Percentiles rank a stretch among this genome's conserved stretches.
phyloP scores from a whole-genome alignment of 2,113 vertebrate genomes.

The Psilopsiagon aymara region DNA sequence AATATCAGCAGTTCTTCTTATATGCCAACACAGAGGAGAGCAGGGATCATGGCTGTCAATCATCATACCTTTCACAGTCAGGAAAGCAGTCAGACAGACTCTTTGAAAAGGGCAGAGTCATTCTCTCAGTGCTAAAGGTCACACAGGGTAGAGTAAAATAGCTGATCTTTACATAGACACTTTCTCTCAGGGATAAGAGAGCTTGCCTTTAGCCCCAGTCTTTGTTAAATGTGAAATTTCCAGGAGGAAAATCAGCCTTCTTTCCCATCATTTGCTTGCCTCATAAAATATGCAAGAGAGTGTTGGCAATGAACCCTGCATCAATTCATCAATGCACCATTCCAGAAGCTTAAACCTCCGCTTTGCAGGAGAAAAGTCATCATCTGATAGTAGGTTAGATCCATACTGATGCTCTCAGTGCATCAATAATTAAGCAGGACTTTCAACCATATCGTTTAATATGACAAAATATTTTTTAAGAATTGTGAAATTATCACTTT shows the following conservation, averaged over 20 bases:
- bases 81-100: neutral
- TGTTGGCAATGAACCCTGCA: neutral
- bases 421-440: conserved; percentile 63
- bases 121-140: neutral
- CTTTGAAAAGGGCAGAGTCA: neutral
- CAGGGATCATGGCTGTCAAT: neutral
- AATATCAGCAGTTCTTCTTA: neutral
- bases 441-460: conserved; percentile 37
- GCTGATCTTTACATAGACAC: neutral
- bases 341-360: conserved; percentile 3
- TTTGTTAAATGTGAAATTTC: conserved; percentile 5
- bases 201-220: neutral
- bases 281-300: conserved; percentile 57
- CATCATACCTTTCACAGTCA: neutral
- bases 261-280: conserved; percentile 23
- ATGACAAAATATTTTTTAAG: conserved; percentile 49
- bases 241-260: neutral
- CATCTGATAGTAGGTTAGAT: conserved; percentile 5
- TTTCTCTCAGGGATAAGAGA: neutral
- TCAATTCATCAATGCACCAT: neutral
- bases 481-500: conserved; percentile 34
- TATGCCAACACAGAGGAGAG: neutral
- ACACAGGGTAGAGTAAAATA: neutral
- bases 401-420: neutral
- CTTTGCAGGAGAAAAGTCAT: neutral